These are phyloP conservation scores for Edolisoma coerulescens DNA, from an alignment of 2,113 vertebrate species.

Conservation along the genomic window DNA sequence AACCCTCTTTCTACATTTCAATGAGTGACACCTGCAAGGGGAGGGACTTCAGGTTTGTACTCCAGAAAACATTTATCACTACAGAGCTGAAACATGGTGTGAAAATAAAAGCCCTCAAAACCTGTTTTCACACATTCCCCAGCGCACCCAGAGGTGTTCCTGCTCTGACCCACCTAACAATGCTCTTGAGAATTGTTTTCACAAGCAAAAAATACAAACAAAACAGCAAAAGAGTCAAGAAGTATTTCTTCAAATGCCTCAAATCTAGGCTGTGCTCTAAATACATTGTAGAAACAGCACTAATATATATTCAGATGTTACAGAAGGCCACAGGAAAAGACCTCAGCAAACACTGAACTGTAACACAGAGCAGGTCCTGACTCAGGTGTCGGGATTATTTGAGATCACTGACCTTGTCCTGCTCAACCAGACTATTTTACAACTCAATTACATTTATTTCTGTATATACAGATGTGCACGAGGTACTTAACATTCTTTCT, in stretches of 20 bases:
- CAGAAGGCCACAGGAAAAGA: not conserved
- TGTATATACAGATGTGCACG: not conserved
- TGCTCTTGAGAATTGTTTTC: slow-evolving; percentile 44
- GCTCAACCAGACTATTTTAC: not conserved
- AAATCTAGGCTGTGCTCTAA: not conserved
- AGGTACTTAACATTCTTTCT: not conserved
- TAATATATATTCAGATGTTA: not conserved
- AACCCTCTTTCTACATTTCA: not conserved
- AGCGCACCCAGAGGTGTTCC: not conserved
- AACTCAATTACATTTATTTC: not conserved
- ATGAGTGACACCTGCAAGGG: not conserved
- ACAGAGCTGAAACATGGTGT: not conserved
- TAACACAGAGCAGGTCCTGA: not conserved
- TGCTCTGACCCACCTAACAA: slow-evolving; percentile 6
- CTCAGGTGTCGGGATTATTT: not conserved
- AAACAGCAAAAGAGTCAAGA: not conserved
- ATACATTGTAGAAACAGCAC: not conserved
- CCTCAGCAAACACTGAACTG: not conserved
- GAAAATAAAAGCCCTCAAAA: slow-evolving; percentile 49
- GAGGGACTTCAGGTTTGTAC: not conserved
- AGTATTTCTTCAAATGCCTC: not conserved
- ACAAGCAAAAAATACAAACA: slow-evolving; percentile 24
- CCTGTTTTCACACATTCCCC: slow-evolving; percentile 11
- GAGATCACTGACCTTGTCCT: not conserved
- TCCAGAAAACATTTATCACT: slow-evolving; percentile 43